phyloP scores from a whole-genome alignment of 2,888 invertebrate genomes.

The Amaurobius ferox region DNA sequence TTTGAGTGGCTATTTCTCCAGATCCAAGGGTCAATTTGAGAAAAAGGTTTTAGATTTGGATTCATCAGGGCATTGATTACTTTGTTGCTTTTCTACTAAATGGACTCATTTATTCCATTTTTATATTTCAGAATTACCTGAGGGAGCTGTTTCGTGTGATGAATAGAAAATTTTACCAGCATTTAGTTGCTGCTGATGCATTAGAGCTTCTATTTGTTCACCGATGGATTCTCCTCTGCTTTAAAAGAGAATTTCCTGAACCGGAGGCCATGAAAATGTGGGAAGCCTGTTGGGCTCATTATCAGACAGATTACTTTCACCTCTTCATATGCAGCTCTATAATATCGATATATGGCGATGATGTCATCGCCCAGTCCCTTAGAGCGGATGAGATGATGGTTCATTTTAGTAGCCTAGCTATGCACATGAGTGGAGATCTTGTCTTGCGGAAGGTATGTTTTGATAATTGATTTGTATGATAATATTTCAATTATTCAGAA shows the following conservation, averaged over 20 bases:
- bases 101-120: too few species aligned
- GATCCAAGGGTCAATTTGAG: too few species aligned
- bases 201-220: slow-evolving; percentile 95
- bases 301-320: slow-evolving; percentile 96
- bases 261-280: slow-evolving; percentile 92
- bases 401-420: slow-evolving; percentile 95
- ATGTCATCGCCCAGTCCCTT: slow-evolving; percentile 91
- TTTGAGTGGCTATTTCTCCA: too few species aligned
- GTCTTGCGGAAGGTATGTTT: slow-evolving; percentile 90
- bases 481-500: too few species aligned
- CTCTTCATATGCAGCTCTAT: slow-evolving; percentile 95
- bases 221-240: slow-evolving; percentile 95
- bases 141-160: slow-evolving; percentile 91
- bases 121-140: slow-evolving; percentile 83
- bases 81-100: too few species aligned
- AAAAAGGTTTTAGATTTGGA: too few species aligned
- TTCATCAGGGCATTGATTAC: too few species aligned
- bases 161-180: slow-evolving; percentile 93
- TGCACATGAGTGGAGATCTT: slow-evolving; percentile 96
- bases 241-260: slow-evolving; percentile 94
- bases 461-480: too few species aligned
- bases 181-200: slow-evolving; percentile 89
- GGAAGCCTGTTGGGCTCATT: slow-evolving; percentile 98
- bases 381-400: slow-evolving; percentile 95
- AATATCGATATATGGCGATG: slow-evolving; percentile 90